Percentiles rank a stretch among this genome's conserved stretches.
These are phyloP conservation scores for Brachirus orientalis DNA, from an alignment of 2,113 vertebrate genomes.

Conservation along the genomic window DNA sequence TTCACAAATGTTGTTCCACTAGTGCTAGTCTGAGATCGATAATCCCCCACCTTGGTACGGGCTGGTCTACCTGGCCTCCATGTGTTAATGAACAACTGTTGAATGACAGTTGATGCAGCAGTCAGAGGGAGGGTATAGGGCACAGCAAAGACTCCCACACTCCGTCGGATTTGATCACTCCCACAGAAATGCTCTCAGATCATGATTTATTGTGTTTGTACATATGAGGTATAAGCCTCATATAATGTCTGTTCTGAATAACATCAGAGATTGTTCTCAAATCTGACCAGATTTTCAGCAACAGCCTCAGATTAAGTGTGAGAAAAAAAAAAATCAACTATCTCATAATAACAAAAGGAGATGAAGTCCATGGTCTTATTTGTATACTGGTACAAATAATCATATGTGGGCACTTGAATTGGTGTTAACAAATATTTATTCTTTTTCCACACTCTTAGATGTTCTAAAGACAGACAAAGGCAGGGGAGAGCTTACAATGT, in stretches of 20 bases:
- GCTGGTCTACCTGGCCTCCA: constrained; percentile 43
- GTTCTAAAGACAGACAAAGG: neutral
- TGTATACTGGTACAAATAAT: neutral
- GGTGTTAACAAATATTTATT: neutral
- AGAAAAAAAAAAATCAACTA: neutral
- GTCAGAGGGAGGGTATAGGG: constrained; percentile 21
- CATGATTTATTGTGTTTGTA: constrained; percentile 35
- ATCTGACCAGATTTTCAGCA: neutral
- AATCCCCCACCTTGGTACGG: constrained; percentile 31
- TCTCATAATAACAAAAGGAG: neutral
- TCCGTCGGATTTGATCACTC: constrained; percentile 22
- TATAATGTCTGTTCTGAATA: neutral
- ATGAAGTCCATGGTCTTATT: neutral
- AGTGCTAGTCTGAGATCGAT: constrained; percentile 35
- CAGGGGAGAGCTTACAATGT: neutral
- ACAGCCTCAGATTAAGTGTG: neutral
- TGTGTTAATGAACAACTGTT: constrained; percentile 82
- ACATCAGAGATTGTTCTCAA: neutral
- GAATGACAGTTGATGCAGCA: constrained; percentile 27
- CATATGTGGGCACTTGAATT: neutral
- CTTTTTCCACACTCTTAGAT: constrained; percentile 7
- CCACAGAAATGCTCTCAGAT: neutral
- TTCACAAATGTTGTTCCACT: neutral
- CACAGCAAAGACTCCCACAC: constrained; percentile 36
- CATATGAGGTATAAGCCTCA: constrained; percentile 10